Evolutionary conservation across 2,888 invertebrate species (phyloP).

Genomic region (Polyommatus icarus): DNA sequence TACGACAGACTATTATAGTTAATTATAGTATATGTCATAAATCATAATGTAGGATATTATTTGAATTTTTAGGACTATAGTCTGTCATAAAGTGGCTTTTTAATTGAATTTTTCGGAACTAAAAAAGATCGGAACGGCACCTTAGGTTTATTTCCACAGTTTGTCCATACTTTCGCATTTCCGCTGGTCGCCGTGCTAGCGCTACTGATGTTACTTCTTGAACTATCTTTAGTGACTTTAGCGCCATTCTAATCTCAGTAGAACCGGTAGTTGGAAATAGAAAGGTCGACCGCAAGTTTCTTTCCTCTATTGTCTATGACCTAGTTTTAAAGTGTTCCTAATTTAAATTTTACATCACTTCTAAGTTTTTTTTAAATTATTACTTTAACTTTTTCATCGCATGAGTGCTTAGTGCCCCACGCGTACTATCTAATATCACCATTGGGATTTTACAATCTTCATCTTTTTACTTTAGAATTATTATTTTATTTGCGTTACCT

Average conservation of each 20-base stretch:
- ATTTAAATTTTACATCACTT: background rate
- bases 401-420: constrained; percentile 66
- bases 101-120: too few relatives aligned
- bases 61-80: too few relatives aligned
- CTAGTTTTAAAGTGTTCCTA: background rate
- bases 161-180: too few relatives aligned
- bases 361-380: background rate
- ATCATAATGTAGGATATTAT: too few relatives aligned
- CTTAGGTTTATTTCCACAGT: too few relatives aligned
- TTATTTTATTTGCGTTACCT: too few relatives aligned
- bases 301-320: constrained; percentile 2
- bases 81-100: too few relatives aligned
- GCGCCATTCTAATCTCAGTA: background rate
- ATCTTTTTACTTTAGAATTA: background rate
- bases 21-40: too few relatives aligned
- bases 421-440: constrained; percentile 45
- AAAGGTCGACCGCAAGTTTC: background rate
- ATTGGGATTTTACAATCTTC: constrained; percentile 35
- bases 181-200: too few relatives aligned
- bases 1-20: too few relatives aligned
- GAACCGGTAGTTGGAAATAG: background rate
- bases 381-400: constrained; percentile 48
- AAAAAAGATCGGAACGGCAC: too few relatives aligned
- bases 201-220: background rate
- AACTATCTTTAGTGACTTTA: background rate